Evolutionary conservation across 2,113 vertebrate species (phyloP).

Genomic region (Tinamus guttatus): DNA sequence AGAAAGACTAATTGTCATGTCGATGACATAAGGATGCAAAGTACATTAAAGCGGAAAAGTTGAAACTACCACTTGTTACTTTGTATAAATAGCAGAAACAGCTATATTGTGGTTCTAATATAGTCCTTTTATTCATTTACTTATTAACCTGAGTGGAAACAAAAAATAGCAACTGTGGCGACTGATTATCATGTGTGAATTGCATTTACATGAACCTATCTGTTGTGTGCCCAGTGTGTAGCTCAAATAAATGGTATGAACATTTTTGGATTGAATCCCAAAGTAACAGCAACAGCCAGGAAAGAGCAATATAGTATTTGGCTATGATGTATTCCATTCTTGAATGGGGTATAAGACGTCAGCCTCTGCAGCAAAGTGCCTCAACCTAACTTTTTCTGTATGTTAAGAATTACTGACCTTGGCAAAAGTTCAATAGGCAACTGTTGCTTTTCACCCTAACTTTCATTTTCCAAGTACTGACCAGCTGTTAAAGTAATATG

Average conservation of each 20-base stretch:
- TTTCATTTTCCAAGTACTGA: not conserved
- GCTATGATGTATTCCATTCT: not conserved
- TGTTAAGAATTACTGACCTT: not conserved
- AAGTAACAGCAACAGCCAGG: not conserved
- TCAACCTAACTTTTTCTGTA: not conserved
- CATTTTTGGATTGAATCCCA: not conserved
- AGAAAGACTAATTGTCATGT: not conserved
- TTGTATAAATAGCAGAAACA: not conserved
- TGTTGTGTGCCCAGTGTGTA: not conserved
- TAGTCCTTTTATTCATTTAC: not conserved
- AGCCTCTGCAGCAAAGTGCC: not conserved
- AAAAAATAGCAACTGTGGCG: slow-evolving; percentile 15
- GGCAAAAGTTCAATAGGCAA: not conserved
- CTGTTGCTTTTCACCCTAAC: not conserved
- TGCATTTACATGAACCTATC: not conserved
- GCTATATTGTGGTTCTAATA: not conserved
- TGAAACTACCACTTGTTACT: not conserved
- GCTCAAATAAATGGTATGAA: slow-evolving; percentile 14
- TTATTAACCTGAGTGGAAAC: not conserved
- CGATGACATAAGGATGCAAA: not conserved
- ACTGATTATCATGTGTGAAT: not conserved
- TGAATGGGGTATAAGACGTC: not conserved
- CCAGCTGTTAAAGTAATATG: not conserved
- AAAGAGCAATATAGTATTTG: not conserved
- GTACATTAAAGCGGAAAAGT: not conserved